A percentile compares a stretch with the other conserved stretches of the same genome.
phyloP scores from a whole-genome alignment of 2,888 invertebrate genomes.

The Oscheius sp. region DNA sequence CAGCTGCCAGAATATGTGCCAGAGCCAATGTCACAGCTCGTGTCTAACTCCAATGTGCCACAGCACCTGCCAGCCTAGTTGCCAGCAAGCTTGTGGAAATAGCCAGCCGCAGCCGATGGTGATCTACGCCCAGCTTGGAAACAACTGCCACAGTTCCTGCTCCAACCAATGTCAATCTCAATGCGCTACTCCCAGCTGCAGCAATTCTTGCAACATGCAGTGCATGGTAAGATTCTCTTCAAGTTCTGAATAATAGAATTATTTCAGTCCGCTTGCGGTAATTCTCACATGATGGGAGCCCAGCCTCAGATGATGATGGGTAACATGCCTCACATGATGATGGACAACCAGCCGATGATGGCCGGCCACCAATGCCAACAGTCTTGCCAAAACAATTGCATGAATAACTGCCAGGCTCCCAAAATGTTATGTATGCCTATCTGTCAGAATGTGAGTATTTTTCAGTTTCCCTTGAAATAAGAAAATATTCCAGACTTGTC shows the following conservation, averaged over 20 bases:
- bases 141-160: constrained; percentile 58
- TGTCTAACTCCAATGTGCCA: constrained; percentile 50
- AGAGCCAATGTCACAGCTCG: constrained; percentile 53
- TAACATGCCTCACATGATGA: constrained; percentile 16
- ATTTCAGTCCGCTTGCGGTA: constrained; percentile 8
- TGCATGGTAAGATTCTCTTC: constrained; percentile 46
- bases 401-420: constrained; percentile 54
- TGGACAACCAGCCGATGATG: constrained; percentile 55
- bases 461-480: constrained; percentile 55
- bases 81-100: constrained; percentile 49
- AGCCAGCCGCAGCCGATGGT: constrained; percentile 52
- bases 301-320: no score
- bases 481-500: constrained; percentile 61
- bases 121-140: constrained; percentile 53
- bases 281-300: no score
- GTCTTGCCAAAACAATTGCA: constrained; percentile 57
- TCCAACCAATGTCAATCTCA: constrained; percentile 56
- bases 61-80: constrained; percentile 57
- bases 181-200: constrained; percentile 54
- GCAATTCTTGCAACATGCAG: constrained; percentile 49
- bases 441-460: constrained; percentile 54
- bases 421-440: constrained; percentile 57
- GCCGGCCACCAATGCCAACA: constrained; percentile 52
- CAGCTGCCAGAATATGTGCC: constrained; percentile 60
- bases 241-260: neutral